Evolutionary conservation across 2,113 vertebrate genomes (phyloP).

Genomic region (Mohoua ochrocephala): DNA sequence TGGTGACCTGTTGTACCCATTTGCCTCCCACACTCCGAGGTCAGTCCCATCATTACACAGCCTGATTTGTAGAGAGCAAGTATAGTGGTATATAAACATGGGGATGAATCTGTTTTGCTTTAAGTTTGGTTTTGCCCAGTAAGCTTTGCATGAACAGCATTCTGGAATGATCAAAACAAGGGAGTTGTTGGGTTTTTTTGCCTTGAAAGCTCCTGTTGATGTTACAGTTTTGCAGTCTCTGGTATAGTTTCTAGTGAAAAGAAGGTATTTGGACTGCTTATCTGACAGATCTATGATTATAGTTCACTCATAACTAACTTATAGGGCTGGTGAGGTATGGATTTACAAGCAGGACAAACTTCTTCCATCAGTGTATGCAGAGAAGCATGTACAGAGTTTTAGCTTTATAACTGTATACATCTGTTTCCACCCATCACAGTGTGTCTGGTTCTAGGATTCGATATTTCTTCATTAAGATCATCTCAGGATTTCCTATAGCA

Average conservation of each 20-base stretch:
- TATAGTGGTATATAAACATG: neutral
- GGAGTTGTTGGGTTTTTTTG: neutral
- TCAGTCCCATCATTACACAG: slow-evolving; percentile 14
- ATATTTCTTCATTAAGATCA: neutral
- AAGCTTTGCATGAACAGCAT: neutral
- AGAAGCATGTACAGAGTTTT: neutral
- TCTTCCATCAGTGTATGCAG: neutral
- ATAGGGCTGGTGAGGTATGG: neutral
- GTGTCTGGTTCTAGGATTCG: neutral
- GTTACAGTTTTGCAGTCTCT: neutral
- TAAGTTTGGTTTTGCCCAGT: neutral
- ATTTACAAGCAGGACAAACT: neutral
- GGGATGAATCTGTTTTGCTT: neutral
- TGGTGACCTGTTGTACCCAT: neutral
- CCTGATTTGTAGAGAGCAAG: neutral
- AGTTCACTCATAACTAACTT: neutral
- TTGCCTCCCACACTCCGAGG: neutral
- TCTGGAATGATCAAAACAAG: neutral
- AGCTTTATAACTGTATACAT: neutral
- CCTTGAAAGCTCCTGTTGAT: neutral
- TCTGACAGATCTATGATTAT: neutral
- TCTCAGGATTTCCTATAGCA: neutral
- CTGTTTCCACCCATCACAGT: neutral
- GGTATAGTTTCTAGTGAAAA: neutral
- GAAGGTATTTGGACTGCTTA: neutral